Base-by-base conservation (phyloP, 2,888 invertebrate species). In the Drosophila helvetica region DNA sequence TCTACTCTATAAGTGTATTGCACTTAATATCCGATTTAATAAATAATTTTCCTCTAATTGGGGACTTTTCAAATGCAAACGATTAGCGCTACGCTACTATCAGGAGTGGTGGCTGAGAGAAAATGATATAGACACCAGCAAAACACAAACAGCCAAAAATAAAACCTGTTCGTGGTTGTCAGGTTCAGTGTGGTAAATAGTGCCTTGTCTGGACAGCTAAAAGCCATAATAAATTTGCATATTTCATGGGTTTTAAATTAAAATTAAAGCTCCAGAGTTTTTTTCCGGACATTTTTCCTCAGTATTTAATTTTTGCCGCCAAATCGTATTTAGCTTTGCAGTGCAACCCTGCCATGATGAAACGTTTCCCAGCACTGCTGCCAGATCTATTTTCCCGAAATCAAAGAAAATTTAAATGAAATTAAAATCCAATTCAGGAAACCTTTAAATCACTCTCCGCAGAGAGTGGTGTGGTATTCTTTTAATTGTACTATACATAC, bases 71-170 rank as follows among this genome's bases (percentile, higher is more conserved):
- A n/a, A 38, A 38, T 70, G 51, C 42, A 66, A 30, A 33, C 15
- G 8, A n/a, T 10, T 17, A 12, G 7, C 47, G 18, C 43, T 58
- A 58, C 47, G 18, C 43, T 58, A 58, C 59, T 27, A 54, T 3
- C 33, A 46, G 43, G 8, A 15, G 17, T 30, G 17, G 30, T 57
- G 46, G 17, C 12, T 42, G 42, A 6, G 22, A 9, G 27, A 54
- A 38, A 19, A 12, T 7, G 8, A 17, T 18, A 38, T 18, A 22
- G 47, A 47, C 17, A n/a, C 33, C 45, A 54, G 30, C 53, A 18
- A 58, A 68, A 53, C 64, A 46, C 33, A 43, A 58, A 25, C 33
- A 62, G 53, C 60, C 68, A 66, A 79, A 77, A 85, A 79, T 79
- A 66, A 74, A 83, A 83, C 75, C 8, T 52, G 72, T 65, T 72